A percentile compares a stretch with the other conserved stretches of the same genome.
phyloP scores from a whole-genome alignment of 2,797 vertebrate genomes.

The Enteromius fasciolatus region DNA sequence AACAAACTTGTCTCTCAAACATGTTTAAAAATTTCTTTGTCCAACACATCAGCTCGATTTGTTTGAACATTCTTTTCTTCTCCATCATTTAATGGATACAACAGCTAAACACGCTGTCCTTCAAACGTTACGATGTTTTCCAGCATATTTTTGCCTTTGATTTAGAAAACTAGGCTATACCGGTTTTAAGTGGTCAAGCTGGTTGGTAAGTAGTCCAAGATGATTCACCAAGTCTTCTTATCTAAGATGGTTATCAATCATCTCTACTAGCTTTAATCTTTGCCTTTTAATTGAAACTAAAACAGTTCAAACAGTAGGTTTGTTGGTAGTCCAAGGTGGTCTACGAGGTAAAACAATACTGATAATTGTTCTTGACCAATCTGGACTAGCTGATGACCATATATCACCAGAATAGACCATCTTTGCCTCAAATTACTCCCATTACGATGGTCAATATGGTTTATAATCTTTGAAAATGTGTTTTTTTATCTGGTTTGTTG shows the following conservation, averaged over 20 bases:
- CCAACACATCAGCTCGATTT: slow-evolving; percentile 9
- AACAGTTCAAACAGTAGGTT: neutral
- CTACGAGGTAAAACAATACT: neutral
- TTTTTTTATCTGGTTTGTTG: neutral
- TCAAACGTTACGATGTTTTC: slow-evolving; percentile 26
- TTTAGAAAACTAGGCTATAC: slow-evolving; percentile 9
- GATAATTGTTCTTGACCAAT: neutral
- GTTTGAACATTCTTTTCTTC: slow-evolving; percentile 18
- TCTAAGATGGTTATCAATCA: neutral
- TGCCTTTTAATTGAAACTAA: neutral
- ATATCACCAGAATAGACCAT: neutral
- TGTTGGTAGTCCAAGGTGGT: neutral
- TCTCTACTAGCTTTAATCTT: neutral
- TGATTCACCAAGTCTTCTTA: neutral
- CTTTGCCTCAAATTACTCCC: neutral
- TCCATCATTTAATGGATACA: neutral
- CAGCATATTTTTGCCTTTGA: neutral
- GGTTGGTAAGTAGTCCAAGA: neutral
- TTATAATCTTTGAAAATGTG: neutral
- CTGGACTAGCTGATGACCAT: neutral
- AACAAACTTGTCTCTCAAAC: slow-evolving; percentile 31
- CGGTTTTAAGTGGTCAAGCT: neutral
- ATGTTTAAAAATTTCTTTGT: neutral
- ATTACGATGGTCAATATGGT: neutral
- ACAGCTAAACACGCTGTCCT: slow-evolving; percentile 20